Evolutionary conservation across 1,140 invertebrate genomes (phyloP).

Genomic region (Coptotermes formosanus): DNA sequence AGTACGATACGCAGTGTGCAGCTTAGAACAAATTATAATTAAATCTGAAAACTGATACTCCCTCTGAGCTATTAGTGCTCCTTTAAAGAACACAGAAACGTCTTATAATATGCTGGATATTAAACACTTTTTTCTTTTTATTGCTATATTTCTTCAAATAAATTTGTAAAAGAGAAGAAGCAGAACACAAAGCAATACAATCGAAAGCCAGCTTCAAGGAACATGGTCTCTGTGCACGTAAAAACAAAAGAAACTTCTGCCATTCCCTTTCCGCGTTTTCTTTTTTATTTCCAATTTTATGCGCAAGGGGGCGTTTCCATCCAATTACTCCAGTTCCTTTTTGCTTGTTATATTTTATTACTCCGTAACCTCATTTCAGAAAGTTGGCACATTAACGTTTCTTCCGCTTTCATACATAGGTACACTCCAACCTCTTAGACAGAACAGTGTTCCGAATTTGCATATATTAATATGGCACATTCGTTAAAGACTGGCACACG

Average conservation of each 20-base stretch:
- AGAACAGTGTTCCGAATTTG: neutral
- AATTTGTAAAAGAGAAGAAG: neutral
- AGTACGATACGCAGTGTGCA: too few species aligned
- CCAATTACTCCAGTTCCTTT: conserved; percentile 1
- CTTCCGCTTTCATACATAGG: neutral
- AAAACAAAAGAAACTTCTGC: neutral
- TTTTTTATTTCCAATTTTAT: neutral
- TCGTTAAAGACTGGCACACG: neutral
- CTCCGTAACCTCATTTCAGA: neutral
- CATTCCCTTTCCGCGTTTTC: neutral
- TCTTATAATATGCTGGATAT: neutral
- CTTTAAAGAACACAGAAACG: neutral
- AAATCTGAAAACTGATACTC: neutral
- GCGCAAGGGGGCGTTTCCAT: conserved; percentile 1
- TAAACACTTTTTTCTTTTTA: neutral
- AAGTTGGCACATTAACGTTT: neutral
- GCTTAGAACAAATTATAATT: neutral
- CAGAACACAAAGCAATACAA: neutral
- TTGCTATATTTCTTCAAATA: neutral
- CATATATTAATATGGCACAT: neutral
- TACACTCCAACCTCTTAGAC: neutral
- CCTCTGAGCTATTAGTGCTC: neutral
- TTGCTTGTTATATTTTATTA: conserved; percentile 13
- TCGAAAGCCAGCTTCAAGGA: neutral
- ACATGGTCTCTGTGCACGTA: neutral